phyloP scores from a whole-genome alignment of 2,888 invertebrate species.

The Tachina fera region DNA sequence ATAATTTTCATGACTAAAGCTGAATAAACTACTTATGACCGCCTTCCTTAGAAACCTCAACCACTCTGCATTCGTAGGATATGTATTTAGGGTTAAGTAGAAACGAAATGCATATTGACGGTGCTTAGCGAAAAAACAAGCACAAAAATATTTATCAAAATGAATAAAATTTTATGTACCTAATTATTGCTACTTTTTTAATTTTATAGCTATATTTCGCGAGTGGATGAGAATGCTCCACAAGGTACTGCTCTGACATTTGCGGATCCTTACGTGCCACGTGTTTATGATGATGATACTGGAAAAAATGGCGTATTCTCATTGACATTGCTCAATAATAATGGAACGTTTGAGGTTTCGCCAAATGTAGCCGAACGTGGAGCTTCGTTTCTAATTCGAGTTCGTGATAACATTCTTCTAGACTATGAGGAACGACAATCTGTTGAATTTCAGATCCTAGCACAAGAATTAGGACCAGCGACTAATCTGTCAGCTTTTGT shows the following conservation, averaged over 20 bases:
- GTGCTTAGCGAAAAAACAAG: too few relatives aligned
- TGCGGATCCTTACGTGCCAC: constrained; percentile 88
- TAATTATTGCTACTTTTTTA: not conserved
- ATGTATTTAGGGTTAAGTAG: too few relatives aligned
- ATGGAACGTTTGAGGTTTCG: constrained; percentile 94
- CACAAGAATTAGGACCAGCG: constrained; percentile 91
- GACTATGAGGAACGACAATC: constrained; percentile 93
- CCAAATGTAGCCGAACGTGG: constrained; percentile 92
- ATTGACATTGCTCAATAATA: constrained; percentile 89
- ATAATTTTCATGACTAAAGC: too few relatives aligned
- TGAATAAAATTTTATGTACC: too few relatives aligned
- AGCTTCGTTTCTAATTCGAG: constrained; percentile 91
- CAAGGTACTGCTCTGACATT: constrained; percentile 90
- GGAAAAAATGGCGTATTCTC: constrained; percentile 94
- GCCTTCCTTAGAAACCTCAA: too few relatives aligned
- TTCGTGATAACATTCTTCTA: constrained; percentile 91
- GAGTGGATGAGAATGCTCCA: constrained; percentile 91
- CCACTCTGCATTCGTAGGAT: too few relatives aligned
- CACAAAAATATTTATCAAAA: too few relatives aligned
- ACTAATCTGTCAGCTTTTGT: constrained; percentile 89
- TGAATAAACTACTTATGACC: too few relatives aligned
- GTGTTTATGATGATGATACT: constrained; percentile 90
- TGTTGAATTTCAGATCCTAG: constrained; percentile 90
- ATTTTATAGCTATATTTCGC: constrained; percentile 87
- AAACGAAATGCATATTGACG: too few relatives aligned